Conservation (phyloP, 2,888 invertebrate genomes). For the Chorisops tibialis region DNA sequence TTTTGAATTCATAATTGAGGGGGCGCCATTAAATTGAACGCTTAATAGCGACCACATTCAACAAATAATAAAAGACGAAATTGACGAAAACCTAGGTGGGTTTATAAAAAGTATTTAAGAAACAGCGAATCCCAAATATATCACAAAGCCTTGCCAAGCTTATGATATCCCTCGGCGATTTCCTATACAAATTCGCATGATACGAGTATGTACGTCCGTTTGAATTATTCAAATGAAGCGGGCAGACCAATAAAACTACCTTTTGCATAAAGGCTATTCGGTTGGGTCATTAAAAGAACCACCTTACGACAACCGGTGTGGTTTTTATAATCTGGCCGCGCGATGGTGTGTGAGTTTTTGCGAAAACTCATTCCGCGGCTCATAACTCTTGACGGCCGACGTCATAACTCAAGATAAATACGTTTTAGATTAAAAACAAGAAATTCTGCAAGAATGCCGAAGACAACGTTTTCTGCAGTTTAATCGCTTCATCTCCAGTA, state of each 20-base stretch:
- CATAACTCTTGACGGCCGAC: constrained; percentile 10
- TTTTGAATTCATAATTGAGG: constrained; percentile 32
- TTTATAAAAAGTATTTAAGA: neutral
- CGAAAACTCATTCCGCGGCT: constrained; percentile 6
- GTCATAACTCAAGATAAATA: constrained; percentile 22
- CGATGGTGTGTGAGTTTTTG: neutral
- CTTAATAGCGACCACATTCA: neutral
- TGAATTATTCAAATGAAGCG: constrained; percentile 19
- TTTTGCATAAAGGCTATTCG: too few relatives aligned
- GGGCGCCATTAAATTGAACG: constrained; percentile 15
- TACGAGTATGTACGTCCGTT: too few relatives aligned
- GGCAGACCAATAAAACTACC: constrained; percentile 16
- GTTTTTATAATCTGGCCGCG: neutral
- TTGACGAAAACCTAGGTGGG: neutral
- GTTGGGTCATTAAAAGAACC: too few relatives aligned
- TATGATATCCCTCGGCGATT: constrained; percentile 2
- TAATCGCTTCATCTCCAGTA: constrained; percentile 2
- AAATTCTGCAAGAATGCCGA: constrained; percentile 8
- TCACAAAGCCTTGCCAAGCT: neutral
- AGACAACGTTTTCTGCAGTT: neutral
- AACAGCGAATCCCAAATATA: constrained; percentile 5
- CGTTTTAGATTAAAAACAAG: constrained; percentile 12
- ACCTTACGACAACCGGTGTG: neutral
- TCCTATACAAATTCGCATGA: neutral
- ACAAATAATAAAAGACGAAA: too few relatives aligned